Conservation (phyloP, 2,113 vertebrate species). For the Campylorhamphus procurvoides region DNA sequence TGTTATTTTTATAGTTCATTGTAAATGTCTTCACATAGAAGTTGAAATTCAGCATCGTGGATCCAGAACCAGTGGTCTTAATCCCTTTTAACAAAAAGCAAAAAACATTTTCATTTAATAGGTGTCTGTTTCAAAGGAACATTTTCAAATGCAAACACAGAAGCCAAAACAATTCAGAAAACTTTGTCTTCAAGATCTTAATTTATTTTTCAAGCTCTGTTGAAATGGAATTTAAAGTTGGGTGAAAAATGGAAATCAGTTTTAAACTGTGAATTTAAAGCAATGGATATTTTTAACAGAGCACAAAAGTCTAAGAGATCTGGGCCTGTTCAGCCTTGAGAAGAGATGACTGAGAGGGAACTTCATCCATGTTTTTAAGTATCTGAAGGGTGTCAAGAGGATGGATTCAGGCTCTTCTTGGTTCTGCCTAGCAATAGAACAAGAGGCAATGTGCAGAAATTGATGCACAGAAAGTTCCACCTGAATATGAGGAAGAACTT, state of each 20-base stretch:
- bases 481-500: neutral
- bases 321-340: neutral
- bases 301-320: neutral
- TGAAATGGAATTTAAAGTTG: neutral
- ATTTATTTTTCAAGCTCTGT: neutral
- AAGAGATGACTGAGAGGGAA: neutral
- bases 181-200: neutral
- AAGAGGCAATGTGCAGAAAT: neutral
- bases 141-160: slow-evolving; percentile 2
- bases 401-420: fast-evolving
- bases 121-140: neutral
- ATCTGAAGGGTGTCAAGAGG: neutral
- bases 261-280: neutral
- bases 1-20: slow-evolving; percentile 80
- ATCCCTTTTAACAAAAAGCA: slow-evolving; percentile 75
- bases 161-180: neutral
- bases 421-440: neutral
- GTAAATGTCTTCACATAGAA: slow-evolving; percentile 82
- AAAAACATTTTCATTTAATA: neutral
- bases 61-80: slow-evolving; percentile 80
- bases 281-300: neutral
- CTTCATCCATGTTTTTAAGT: neutral
- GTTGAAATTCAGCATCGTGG: slow-evolving; percentile 67
- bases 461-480: neutral
- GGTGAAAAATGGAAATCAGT: neutral